Evolutionary conservation across 1,140 invertebrate genomes (phyloP).

Genomic region (Leptopilina boulardi): DNA sequence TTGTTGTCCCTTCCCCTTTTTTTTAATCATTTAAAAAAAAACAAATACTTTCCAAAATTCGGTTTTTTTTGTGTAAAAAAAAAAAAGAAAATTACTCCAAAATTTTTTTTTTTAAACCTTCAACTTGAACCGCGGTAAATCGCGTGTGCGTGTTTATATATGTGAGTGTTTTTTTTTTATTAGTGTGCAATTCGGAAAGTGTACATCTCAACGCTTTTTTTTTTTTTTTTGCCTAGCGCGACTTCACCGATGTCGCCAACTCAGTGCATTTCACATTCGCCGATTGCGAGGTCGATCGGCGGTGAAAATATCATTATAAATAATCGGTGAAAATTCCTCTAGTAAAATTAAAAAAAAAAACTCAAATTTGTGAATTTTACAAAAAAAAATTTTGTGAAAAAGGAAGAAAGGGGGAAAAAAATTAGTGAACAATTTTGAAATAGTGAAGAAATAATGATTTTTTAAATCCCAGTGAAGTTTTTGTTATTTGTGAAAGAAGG

Average conservation of each 20-base stretch:
- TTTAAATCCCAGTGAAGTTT: no score
- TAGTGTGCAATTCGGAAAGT: constrained; percentile 1
- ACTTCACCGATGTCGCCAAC: constrained; percentile 24
- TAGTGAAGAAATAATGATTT: no score
- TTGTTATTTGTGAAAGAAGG: no score
- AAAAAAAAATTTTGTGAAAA: no score
- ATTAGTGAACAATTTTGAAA: not conserved
- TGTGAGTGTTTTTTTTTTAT: no score
- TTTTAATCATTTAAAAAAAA: not conserved
- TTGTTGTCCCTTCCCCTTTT: not conserved
- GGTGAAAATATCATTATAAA: not conserved
- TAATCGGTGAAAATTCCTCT: constrained; percentile 21
- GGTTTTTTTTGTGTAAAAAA: not conserved
- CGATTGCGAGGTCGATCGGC: constrained; percentile 19
- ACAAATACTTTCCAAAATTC: not conserved
- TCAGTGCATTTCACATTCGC: constrained; percentile 32
- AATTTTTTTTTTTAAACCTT: not conserved
- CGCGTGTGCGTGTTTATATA: not conserved
- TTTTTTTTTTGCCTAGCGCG: not conserved
- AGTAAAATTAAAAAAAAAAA: no score
- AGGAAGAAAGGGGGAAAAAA: not conserved
- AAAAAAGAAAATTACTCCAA: no score
- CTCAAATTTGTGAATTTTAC: no score
- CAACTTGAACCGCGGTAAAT: constrained; percentile 13
- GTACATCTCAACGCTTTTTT: not conserved